Evolutionary conservation across 2,888 invertebrate species (phyloP), one percentile per base, ranked within the genome.

Genomic region (Teleogryllus oceanicus): DNA sequence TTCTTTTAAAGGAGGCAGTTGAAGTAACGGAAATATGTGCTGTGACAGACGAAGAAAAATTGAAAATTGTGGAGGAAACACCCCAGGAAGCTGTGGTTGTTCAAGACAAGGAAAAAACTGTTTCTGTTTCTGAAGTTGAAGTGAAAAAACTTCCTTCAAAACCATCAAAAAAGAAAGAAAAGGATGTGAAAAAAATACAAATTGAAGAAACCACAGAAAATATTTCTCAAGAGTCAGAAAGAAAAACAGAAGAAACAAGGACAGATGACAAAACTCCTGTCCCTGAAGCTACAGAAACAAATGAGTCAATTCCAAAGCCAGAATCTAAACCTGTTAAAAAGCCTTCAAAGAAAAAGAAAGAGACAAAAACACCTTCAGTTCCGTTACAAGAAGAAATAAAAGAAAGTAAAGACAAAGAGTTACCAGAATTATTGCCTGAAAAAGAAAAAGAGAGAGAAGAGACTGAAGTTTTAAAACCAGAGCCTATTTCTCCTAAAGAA

Each of bases 241-340:
- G 13, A 21, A 49, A 50, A 49, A 1, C 11, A n/a, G 50, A 78
- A 51, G 78, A 78, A 50, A 37, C 75, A 78, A 5, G 50, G 18
- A 50, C 75, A 78, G 50, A 74, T 62, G 80, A 81, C 78, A 76
- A 78, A 8, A 51, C 74, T 76, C 78, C 79, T 49, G 78, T 80
- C 78, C 37, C n/a, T 18, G 16, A 77, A 74, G 20, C 16, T 18
- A 11, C n/a, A 75, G 81, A 77, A 37, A 78, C 37, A 37, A 85
- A 85, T 81, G 87, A 89, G 82, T 87, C 78, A 21, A 77, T 77
- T 50, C 83, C 82, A 81, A 84, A 74, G 75, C 85, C 84, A 21
- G 85, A 85, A 78, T 82, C 84, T 8, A 85, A 85, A 37, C 37
- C 37, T 37, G 37, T 37, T 37, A 37, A n/a, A 84, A 85, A 81